Evolutionary conservation across 2,888 invertebrate species (phyloP), one percentile per base, ranked within the genome.

Genomic region (Drosophila hamatofila): DNA sequence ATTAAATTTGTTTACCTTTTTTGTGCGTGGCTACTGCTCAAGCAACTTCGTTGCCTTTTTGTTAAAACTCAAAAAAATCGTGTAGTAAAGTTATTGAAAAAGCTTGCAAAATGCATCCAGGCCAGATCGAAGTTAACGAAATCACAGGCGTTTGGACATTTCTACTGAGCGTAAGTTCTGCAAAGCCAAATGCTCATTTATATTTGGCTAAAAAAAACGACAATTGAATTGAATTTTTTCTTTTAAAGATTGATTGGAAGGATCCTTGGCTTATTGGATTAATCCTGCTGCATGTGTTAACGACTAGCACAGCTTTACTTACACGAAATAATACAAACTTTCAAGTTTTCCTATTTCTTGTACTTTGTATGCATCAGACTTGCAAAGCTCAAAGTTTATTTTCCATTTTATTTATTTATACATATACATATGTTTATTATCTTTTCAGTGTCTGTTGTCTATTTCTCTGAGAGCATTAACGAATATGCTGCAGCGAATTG

Each of bases 401-500:
- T 42, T 37, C 6, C n/a, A 27, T 18, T 3, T 0, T 42, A 30
- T 12, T 7, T 12, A n/a, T 7, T 12, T 33, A 11, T 27, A 56
- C 16, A 18, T 44, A 54, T 48, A 35, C 27, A 27, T 30, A 30
- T 30, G 9, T 9, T 33, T 25, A 51, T 8, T n/a, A 30, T 58
- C 82, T 91, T 18, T 35, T 9, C 93, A 98, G 97, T 98, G 88
- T 93, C 96, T 44, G 93, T 97, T 72, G 98, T 98, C 16, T 98
- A 97, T 92, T 97, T 97, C 91, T 97, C 98, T 25, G 98, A 98
- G 93, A 96, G 95, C 85, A 96, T 98, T 81, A 98, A 98, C 92
- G 96, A 97, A 93, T 95, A 97, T 75, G 98, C 97, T 4, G 97
- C 98, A 0, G 94, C 94, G 75, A 96, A 98, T 92, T 98, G 97